Conservation (phyloP, 2,797 vertebrate species). For the Myripristis jacobus region DNA sequence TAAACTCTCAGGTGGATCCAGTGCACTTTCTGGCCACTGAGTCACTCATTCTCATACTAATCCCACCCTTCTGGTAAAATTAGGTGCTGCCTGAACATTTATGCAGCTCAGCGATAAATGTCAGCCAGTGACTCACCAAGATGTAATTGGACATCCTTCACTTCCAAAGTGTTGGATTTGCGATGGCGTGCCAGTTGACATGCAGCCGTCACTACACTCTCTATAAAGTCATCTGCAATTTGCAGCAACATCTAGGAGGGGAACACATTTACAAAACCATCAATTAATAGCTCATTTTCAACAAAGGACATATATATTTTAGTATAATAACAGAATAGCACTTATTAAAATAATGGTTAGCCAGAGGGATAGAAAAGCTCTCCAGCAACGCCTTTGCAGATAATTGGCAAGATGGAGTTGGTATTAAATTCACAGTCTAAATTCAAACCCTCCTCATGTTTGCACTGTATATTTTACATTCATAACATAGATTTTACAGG, state of each 20-base stretch:
- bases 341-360: background rate
- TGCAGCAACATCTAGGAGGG: constrained; percentile 93
- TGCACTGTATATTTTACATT: background rate
- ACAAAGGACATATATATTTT: background rate
- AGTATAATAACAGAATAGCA: no score
- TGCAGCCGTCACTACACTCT: constrained; percentile 97
- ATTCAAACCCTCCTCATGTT: background rate
- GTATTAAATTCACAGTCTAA: background rate
- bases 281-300: background rate
- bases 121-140: constrained; percentile 84
- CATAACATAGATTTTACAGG: background rate
- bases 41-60: no score
- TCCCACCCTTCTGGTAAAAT: no score
- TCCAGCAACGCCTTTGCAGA: background rate
- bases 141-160: constrained; percentile 97
- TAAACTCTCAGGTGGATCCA: no score
- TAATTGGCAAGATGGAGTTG: background rate
- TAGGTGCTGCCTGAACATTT: no score
- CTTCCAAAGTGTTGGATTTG: constrained; percentile 97
- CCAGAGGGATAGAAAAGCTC: background rate
- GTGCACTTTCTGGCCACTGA: no score
- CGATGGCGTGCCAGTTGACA: constrained; percentile 97
- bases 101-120: background rate
- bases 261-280: constrained; percentile 26
- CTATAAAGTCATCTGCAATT: constrained; percentile 98